Conservation (phyloP, 2,113 vertebrate genomes). For the Muntiacus reevesi region DNA sequence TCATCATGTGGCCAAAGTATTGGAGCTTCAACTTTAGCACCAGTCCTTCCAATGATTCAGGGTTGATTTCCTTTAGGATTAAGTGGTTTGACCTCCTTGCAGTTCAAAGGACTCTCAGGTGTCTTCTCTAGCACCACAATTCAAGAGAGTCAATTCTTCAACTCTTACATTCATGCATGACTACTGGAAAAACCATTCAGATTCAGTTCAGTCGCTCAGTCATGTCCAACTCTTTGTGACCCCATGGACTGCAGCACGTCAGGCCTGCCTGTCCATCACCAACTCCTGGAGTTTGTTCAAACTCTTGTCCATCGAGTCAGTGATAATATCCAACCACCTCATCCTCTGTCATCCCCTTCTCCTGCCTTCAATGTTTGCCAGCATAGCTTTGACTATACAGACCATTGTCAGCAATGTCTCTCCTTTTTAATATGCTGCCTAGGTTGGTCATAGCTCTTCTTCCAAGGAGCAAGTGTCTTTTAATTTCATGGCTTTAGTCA, state of each 20-base stretch:
- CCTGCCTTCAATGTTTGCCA: neutral
- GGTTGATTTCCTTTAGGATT: neutral
- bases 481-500: neutral
- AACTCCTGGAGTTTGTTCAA: neutral
- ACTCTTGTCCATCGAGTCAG: neutral
- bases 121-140: neutral
- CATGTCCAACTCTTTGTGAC: neutral
- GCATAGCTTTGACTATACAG: neutral
- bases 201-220: neutral
- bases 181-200: neutral
- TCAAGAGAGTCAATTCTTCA: neutral
- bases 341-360: neutral
- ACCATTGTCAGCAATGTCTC: neutral
- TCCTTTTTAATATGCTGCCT: neutral
- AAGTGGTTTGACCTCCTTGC: neutral
- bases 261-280: neutral
- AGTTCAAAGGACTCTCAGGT: neutral
- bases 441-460: neutral
- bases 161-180: neutral
- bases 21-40: neutral
- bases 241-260: neutral
- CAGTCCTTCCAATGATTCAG: neutral
- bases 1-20: neutral
- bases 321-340: neutral
- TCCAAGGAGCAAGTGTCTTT: neutral